These are phyloP conservation scores for Probaryconus sp. DNA, from an alignment of 1,140 invertebrate species.

Conservation along the genomic window DNA sequence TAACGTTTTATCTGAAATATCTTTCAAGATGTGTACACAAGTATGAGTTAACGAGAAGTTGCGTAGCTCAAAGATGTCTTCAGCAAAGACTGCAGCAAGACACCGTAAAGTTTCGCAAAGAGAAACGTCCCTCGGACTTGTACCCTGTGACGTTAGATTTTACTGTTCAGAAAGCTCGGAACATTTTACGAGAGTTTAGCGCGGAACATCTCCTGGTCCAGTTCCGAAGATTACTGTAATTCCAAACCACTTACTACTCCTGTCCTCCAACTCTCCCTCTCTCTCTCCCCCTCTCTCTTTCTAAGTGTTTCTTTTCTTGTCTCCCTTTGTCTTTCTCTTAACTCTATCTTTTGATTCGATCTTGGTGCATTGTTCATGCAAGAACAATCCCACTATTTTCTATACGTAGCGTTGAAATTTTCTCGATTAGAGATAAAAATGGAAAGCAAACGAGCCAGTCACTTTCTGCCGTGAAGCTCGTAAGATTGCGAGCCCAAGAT, in stretches of 20 bases:
- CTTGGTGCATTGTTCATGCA: slow-evolving; percentile 21
- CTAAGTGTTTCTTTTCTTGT: slow-evolving; percentile 7
- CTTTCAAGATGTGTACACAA: slow-evolving; percentile 5
- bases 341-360: slow-evolving; percentile 26
- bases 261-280: slow-evolving; percentile 8
- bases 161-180: slow-evolving; percentile 37
- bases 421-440: slow-evolving; percentile 15
- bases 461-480: not conserved
- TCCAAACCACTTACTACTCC: slow-evolving; percentile 21
- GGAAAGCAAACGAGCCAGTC: not conserved
- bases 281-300: not conserved
- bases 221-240: slow-evolving; percentile 53
- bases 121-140: slow-evolving; percentile 45
- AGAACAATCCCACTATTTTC: slow-evolving; percentile 33
- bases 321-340: no score
- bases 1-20: slow-evolving; percentile 6
- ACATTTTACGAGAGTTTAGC: slow-evolving; percentile 61
- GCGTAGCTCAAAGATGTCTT: slow-evolving; percentile 30
- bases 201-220: slow-evolving; percentile 35
- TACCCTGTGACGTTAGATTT: slow-evolving; percentile 46
- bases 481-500: not conserved
- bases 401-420: slow-evolving; percentile 22
- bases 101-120: slow-evolving; percentile 44
- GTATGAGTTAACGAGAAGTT: slow-evolving; percentile 32
- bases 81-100: slow-evolving; percentile 33